These are phyloP conservation scores for Epinotia demarniana DNA, from an alignment of 2,888 invertebrate species.

Conservation along the genomic window DNA sequence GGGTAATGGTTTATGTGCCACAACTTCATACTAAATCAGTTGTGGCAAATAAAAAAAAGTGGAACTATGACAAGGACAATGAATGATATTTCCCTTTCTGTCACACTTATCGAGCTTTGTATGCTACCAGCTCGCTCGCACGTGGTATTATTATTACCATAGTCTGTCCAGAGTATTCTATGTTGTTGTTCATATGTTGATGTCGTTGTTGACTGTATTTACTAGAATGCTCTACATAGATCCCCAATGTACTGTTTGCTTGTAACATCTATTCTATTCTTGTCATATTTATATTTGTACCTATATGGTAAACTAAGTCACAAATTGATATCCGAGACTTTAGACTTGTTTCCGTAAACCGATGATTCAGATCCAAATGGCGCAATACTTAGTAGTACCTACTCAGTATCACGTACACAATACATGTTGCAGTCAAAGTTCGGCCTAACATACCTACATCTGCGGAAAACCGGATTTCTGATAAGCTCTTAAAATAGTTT, in stretches of 20 bases:
- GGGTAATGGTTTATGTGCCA: no score
- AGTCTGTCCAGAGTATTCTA: no score
- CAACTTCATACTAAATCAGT: no score
- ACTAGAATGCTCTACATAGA: no score
- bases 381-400: constrained; percentile 7
- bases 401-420: neutral
- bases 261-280: neutral
- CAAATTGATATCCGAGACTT: constrained; percentile 11
- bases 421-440: constrained; percentile 37
- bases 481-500: neutral
- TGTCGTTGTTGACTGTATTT: no score
- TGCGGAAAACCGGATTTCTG: constrained; percentile 25
- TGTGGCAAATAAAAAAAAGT: no score
- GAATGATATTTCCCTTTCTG: no score
- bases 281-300: neutral
- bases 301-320: constrained; percentile 23
- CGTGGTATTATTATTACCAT: no score
- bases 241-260: neutral
- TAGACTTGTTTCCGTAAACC: constrained; percentile 17
- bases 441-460: constrained; percentile 4
- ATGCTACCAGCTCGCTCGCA: no score
- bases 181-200: no score
- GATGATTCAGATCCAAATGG: constrained; percentile 35
- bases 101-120: no score
- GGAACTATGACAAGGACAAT: no score